Percentiles rank a stretch among this genome's conserved stretches.
These are phyloP conservation scores for Lathronympha strigana DNA, from an alignment of 2,888 invertebrate genomes.

Conservation along the genomic window DNA sequence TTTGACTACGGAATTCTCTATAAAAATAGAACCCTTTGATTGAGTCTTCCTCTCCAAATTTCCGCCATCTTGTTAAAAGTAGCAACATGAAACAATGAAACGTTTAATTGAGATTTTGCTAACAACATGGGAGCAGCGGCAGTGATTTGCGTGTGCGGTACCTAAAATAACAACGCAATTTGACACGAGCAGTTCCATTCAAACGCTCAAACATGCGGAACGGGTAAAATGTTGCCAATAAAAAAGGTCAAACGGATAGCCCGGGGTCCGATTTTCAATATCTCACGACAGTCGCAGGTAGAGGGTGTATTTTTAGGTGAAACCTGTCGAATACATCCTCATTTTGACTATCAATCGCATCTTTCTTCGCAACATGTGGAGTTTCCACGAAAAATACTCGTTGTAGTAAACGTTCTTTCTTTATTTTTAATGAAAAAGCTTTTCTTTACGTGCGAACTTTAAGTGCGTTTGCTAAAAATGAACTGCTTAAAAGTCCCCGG, in stretches of 20 bases:
- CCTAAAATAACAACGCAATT: conserved; percentile 56
- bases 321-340: conserved; percentile 67
- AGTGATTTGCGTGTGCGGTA: conserved; percentile 28
- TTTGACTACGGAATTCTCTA: too few relatives aligned
- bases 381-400: conserved; percentile 35
- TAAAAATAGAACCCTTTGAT: too few relatives aligned
- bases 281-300: conserved; percentile 66
- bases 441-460: too few relatives aligned
- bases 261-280: conserved; percentile 76
- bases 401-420: not conserved
- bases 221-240: conserved; percentile 80
- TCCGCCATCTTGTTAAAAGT: too few relatives aligned
- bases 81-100: conserved; percentile 29
- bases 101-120: conserved; percentile 35
- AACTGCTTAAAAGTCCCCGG: conserved; percentile 7
- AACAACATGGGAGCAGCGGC: conserved; percentile 26
- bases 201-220: conserved; percentile 69
- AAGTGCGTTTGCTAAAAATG: conserved; percentile 15
- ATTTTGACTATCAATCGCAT: conserved; percentile 70
- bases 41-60: too few relatives aligned
- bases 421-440: not conserved
- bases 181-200: conserved; percentile 56
- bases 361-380: conserved; percentile 51
- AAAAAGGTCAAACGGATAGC: conserved; percentile 78
- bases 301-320: conserved; percentile 56